Base-by-base conservation (phyloP, 2,113 vertebrate species). In the Collichthys lucidus region DNA sequence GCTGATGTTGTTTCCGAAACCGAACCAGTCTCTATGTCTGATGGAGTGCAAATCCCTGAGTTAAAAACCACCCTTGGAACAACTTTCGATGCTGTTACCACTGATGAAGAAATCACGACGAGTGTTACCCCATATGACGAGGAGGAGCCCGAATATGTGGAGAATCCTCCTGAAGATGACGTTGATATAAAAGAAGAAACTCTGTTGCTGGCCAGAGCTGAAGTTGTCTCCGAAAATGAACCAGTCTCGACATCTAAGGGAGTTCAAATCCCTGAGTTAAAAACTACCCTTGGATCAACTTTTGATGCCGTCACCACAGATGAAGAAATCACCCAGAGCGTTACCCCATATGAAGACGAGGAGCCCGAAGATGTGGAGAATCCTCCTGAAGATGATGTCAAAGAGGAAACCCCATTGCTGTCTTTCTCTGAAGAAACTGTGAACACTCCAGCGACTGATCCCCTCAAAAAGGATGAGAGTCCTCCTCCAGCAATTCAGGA, bases 261-360 rank as follows among this genome's bases (percentile, higher is more conserved):
- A 68, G 92, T 94, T 64, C 89, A 93, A 63, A 92, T 95, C 73
- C 82, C 95, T 1, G 82, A 95, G 65, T 88, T 97, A 79, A 95
- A 96, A 94, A 97, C 97, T 20, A 96, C 95, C 29, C 84, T 97
- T 76, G 97, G 96, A 31, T 94, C 95, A 44, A 98, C 97, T 5
- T 96, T 95, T 15, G 98, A 99, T 81, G 97, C 95, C 0, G 55
- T 97, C 29, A 91, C 94, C 10, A 95, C 96, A 0, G 94, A 97
- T 68, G 96, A 97, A 7, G 96, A 97, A 85, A 86, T 94, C 14
- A 98, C 97, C 6, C 89, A 72, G n/a, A 95, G 94, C 59, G 94
- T 97, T 15, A 97, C 96, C 0, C 92, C 95, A 0, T 65, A 91
- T 65, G 94, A 96, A 72, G 95, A 94, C 40, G 96, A 96, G 68